Conservation (phyloP, 2,797 vertebrate species). For the Glossophaga mutica region DNA sequence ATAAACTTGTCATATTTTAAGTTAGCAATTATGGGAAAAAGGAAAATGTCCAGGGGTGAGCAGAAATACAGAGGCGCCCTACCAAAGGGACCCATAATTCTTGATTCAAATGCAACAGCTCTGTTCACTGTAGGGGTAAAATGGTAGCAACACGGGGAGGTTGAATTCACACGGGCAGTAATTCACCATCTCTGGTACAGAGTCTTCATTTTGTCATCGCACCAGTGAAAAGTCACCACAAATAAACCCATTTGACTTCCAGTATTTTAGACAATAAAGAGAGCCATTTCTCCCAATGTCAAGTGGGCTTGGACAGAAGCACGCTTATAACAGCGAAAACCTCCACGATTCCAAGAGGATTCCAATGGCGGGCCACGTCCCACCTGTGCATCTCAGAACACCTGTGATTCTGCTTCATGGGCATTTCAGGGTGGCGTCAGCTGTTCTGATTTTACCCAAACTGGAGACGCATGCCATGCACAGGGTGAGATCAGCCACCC, state of each 20-base stretch:
- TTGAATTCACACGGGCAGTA: slow-evolving; percentile 20
- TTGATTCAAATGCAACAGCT: slow-evolving; percentile 39
- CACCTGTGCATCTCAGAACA: slow-evolving; percentile 34
- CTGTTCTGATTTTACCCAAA: background rate
- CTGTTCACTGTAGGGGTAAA: slow-evolving; percentile 31
- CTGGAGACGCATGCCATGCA: background rate
- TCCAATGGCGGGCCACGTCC: background rate
- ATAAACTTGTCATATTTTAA: slow-evolving; percentile 11
- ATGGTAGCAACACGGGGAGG: slow-evolving; percentile 26
- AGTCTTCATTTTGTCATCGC: slow-evolving; percentile 58
- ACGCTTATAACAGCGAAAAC: background rate
- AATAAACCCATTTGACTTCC: slow-evolving; percentile 59
- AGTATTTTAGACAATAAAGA: slow-evolving; percentile 57
- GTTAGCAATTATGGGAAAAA: background rate
- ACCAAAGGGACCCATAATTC: slow-evolving; percentile 31
- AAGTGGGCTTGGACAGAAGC: slow-evolving; percentile 42
- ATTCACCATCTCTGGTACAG: slow-evolving; percentile 38
- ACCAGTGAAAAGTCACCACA: slow-evolving; percentile 57
- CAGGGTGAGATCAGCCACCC: background rate
- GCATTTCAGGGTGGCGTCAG: background rate
- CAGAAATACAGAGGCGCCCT: background rate
- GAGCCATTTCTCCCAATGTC: slow-evolving; percentile 44
- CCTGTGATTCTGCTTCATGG: background rate
- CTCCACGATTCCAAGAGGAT: background rate
- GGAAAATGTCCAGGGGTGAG: background rate